phyloP scores from a whole-genome alignment of 1,140 invertebrate species.

The Trichonephila inaurata region DNA sequence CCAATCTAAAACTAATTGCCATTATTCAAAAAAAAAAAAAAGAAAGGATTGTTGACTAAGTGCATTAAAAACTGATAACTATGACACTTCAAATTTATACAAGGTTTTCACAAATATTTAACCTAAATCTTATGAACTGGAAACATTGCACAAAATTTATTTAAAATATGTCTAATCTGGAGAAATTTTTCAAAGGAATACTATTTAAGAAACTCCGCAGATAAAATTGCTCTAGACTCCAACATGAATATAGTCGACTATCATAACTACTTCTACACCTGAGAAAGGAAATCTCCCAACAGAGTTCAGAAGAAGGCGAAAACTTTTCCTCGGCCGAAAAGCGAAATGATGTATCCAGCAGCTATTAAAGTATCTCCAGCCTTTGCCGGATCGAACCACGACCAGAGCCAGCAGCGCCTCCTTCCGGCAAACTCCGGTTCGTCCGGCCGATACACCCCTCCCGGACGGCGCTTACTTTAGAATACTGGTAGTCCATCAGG shows the following conservation, averaged over 20 bases:
- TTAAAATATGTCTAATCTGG: too few relatives aligned
- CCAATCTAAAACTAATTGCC: too few relatives aligned
- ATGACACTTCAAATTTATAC: too few relatives aligned
- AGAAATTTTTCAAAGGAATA: too few relatives aligned
- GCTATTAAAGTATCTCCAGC: conserved; percentile 33
- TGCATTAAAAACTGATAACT: too few relatives aligned
- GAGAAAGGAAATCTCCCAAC: neutral
- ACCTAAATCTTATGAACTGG: too few relatives aligned
- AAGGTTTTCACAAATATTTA: too few relatives aligned
- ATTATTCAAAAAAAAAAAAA: too few relatives aligned
- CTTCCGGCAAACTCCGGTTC: conserved; percentile 33
- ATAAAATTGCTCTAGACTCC: too few relatives aligned
- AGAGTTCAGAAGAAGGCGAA: neutral
- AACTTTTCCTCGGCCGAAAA: neutral
- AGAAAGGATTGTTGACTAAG: too few relatives aligned
- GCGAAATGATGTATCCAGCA: conserved; percentile 41
- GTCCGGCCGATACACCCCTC: conserved; percentile 18
- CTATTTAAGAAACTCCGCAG: neutral
- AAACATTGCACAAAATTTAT: too few relatives aligned
- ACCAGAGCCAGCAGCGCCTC: neutral
- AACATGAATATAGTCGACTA: too few relatives aligned
- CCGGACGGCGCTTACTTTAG: conserved; percentile 11
- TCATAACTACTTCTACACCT: neutral
- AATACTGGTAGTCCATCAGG: neutral
- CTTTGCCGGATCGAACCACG: conserved; percentile 7